These are phyloP conservation scores for Drosophila quasianomalipes DNA, from an alignment of 2,888 invertebrate genomes.

Conservation along the genomic window DNA sequence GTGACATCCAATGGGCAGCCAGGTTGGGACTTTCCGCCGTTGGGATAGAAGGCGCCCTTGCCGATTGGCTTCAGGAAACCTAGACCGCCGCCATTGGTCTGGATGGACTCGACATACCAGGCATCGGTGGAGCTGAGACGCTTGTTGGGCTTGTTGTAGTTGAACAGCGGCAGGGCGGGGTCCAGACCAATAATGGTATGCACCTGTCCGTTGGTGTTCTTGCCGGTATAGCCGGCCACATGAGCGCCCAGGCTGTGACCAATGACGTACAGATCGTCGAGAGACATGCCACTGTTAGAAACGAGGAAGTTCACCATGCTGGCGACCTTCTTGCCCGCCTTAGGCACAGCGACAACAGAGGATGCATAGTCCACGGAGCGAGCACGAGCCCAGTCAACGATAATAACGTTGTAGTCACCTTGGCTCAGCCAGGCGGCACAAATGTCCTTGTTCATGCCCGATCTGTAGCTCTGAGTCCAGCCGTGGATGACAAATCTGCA, in stretches of 20 bases:
- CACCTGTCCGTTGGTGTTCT: slow-evolving; percentile 86
- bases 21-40: slow-evolving; percentile 86
- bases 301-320: slow-evolving; percentile 84
- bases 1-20: slow-evolving; percentile 85
- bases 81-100: slow-evolving; percentile 81
- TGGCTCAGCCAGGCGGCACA: slow-evolving; percentile 86
- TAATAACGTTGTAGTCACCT: slow-evolving; percentile 87
- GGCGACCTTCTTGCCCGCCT: slow-evolving; percentile 78
- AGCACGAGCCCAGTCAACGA: slow-evolving; percentile 88
- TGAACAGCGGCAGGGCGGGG: slow-evolving; percentile 83
- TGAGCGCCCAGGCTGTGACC: slow-evolving; percentile 88
- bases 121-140: slow-evolving; percentile 78
- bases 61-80: slow-evolving; percentile 84
- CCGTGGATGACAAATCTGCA: slow-evolving; percentile 86
- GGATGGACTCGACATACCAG: slow-evolving; percentile 83
- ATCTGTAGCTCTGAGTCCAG: slow-evolving; percentile 87
- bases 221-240: slow-evolving; percentile 88
- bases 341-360: slow-evolving; percentile 85
- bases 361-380: slow-evolving; percentile 87
- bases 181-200: slow-evolving; percentile 87
- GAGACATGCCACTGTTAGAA: slow-evolving; percentile 85
- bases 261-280: slow-evolving; percentile 86
- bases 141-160: slow-evolving; percentile 66
- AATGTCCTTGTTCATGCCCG: slow-evolving; percentile 78
- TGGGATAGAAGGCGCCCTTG: slow-evolving; percentile 87